These are phyloP conservation scores for Triops cancriformis DNA, from an alignment of 1,140 invertebrate genomes.

Conservation along the genomic window DNA sequence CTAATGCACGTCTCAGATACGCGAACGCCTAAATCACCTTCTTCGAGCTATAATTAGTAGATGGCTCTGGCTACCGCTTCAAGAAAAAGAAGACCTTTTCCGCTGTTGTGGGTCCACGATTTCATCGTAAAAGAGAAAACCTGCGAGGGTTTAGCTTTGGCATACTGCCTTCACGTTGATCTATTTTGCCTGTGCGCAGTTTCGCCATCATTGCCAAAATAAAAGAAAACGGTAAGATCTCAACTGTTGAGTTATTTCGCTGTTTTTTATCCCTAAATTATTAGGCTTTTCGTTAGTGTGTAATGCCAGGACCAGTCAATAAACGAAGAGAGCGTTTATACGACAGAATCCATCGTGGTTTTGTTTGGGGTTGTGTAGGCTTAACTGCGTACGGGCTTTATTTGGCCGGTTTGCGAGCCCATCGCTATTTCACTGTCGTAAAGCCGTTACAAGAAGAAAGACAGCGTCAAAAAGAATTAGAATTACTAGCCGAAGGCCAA, in stretches of 20 bases:
- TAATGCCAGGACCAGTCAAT: constrained; percentile 19
- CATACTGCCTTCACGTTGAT: background rate
- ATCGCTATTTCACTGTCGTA: constrained; percentile 30
- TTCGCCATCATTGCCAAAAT: background rate
- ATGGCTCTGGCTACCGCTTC: too few relatives aligned
- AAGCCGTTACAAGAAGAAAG: constrained; percentile 27
- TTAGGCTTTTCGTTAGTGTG: background rate
- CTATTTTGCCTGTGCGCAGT: background rate
- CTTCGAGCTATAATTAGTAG: too few relatives aligned
- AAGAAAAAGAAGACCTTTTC: too few relatives aligned
- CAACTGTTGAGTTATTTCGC: background rate
- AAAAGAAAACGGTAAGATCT: background rate
- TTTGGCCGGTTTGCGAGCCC: constrained; percentile 24
- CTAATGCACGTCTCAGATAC: too few relatives aligned
- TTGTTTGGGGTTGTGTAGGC: constrained; percentile 29
- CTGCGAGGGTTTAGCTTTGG: too few relatives aligned
- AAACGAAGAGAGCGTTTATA: constrained; percentile 20
- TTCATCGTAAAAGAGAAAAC: too few relatives aligned
- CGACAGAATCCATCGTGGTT: constrained; percentile 26
- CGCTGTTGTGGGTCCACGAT: too few relatives aligned
- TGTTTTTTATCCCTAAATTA: background rate
- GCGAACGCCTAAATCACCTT: too few relatives aligned
- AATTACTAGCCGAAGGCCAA: constrained; percentile 27
- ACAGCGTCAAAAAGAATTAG: constrained; percentile 18
- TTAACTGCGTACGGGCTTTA: constrained; percentile 29